Evolutionary conservation across 2,797 vertebrate genomes (phyloP), one percentile per base, ranked within the genome.

Genomic region (Sparus aurata): DNA sequence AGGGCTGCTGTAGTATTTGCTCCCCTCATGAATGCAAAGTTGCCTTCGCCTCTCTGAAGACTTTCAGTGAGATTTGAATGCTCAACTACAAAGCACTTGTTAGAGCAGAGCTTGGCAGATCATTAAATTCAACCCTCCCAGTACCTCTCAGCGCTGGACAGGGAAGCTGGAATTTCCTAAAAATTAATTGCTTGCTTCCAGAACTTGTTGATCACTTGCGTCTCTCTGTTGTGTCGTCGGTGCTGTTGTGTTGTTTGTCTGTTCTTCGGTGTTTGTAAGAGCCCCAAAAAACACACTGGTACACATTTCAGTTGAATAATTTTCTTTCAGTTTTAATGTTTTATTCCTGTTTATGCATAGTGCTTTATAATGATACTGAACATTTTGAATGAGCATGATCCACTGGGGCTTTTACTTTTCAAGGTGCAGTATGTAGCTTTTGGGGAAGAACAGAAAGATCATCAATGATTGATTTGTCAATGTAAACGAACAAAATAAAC

Each of bases 51-150:
- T 91, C 91, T 94, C 92, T 92, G 91, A 94, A 94, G 93, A 92
- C 89, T 87, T 84, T 86, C 91, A 83, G 82, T 69, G 92, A 93
- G 87, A 94, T 91, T 91, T 94, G 89, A 92, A 90, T 90, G 86
- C 89, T 80, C 59, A 83, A 93, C 92, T 94, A 94, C 93, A 95
- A 95, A 95, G 94, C 90, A 92, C 86, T 92, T 90, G 91, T 91
- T 90, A 82, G 84, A 91, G 87, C 77, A 55, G 76, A 80, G 90
- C 85, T 87, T 86, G 85, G 90, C 89, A 88, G 85, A 91, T 93
- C 93, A 93, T 94, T 93, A 92, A 75, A 91, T 87, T 85, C 86
- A 86, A 85, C 72, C 75, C 80, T 77, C 73, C 50, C 72, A 61
- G 67, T 84, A 67, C 90, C 82, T 83, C 61, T 74, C 73, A 71